phyloP scores from a whole-genome alignment of 92 coral and sea anemone species.

The Epizoanthus ramosus region DNA sequence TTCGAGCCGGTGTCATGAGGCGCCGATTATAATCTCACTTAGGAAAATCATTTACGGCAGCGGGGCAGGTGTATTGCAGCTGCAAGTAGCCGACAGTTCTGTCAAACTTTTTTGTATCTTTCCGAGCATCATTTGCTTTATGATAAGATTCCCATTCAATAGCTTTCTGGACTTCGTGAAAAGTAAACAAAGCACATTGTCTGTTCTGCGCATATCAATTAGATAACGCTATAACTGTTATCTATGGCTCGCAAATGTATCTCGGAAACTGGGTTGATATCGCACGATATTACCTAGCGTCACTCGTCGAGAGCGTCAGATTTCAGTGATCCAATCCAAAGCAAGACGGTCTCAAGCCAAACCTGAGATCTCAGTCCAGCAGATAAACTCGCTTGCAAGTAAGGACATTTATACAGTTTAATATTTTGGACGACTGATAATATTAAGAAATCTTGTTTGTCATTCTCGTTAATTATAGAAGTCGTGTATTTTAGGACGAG shows the following conservation, averaged over 20 bases:
- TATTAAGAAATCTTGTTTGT: not conserved
- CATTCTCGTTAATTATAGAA: not conserved
- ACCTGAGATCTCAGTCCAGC: not conserved
- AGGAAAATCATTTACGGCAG: not conserved
- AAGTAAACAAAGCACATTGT: constrained; percentile 32
- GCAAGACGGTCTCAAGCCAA: not conserved
- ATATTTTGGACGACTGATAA: not conserved
- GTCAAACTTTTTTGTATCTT: constrained; percentile 5
- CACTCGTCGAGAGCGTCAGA: not conserved
- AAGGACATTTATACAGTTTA: not conserved
- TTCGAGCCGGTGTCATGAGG: not conserved
- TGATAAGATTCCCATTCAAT: constrained; percentile 31
- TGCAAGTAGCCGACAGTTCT: constrained; percentile 28
- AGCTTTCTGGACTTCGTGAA: constrained; percentile 1
- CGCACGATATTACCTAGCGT: not conserved
- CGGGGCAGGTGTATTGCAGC: not conserved
- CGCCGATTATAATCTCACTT: not conserved
- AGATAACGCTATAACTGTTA: constrained; percentile 9
- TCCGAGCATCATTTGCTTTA: constrained; percentile 8
- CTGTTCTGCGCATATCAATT: constrained; percentile 35
- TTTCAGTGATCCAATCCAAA: not conserved
- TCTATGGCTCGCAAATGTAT: constrained; percentile 21
- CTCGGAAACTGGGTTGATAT: not conserved
- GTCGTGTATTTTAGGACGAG: not conserved
- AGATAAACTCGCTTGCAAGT: constrained; percentile 3